phyloP scores from a whole-genome alignment of 2,797 vertebrate species.

The Argyrosomus regius region DNA sequence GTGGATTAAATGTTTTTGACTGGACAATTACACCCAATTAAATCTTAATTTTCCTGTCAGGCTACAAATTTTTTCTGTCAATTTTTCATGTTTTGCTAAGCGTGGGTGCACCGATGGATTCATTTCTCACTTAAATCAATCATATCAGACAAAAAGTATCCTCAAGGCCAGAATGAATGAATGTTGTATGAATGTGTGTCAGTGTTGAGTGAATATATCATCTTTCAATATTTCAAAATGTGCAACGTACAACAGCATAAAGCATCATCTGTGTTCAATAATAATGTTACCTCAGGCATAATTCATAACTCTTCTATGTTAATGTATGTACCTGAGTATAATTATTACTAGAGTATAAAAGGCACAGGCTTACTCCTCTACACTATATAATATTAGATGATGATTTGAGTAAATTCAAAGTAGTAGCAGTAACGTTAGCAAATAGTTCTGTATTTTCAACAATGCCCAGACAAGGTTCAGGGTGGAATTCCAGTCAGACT shows the following conservation, averaged over 20 bases:
- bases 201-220: conserved; percentile 48
- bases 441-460: neutral
- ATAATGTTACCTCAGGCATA: conserved; percentile 23
- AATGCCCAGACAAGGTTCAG: conserved; percentile 2
- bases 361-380: neutral
- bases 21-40: conserved; percentile 72
- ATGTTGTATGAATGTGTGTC: conserved; percentile 49
- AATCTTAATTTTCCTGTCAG: conserved; percentile 68
- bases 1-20: conserved; percentile 57
- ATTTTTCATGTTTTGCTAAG: conserved; percentile 66
- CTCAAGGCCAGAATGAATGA: conserved; percentile 70
- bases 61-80: conserved; percentile 46
- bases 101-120: conserved; percentile 48
- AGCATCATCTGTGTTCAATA: conserved; percentile 5
- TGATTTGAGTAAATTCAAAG: neutral
- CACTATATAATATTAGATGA: neutral
- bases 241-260: conserved; percentile 15
- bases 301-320: neutral
- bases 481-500: conserved; percentile 46
- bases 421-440: neutral
- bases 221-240: conserved; percentile 53
- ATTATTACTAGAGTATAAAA: neutral
- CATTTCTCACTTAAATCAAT: conserved; percentile 69
- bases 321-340: conserved; percentile 3
- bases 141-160: conserved; percentile 65